A percentile compares a stretch with the other conserved stretches of the same genome.
Evolutionary conservation across 2,797 vertebrate species (phyloP).

Genomic region (Momotus momota): DNA sequence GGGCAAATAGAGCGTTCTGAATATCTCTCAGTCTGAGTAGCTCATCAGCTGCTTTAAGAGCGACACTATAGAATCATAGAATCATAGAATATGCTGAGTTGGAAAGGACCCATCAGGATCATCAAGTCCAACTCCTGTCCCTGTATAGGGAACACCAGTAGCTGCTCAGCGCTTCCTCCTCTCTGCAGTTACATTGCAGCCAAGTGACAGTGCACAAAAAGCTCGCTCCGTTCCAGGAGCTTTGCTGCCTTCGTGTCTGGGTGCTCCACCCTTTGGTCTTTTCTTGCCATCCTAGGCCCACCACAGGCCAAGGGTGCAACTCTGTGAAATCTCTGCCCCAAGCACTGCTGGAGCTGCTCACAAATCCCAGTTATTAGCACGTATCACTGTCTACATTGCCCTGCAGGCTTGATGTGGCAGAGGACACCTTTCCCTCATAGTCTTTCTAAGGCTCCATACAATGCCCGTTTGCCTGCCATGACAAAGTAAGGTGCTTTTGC

Average conservation of each 20-base stretch:
- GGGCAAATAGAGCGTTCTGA: background rate
- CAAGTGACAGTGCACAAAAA: background rate
- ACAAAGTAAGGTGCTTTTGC: background rate
- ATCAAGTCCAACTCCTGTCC: too few relatives aligned
- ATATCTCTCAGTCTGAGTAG: background rate
- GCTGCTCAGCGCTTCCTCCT: background rate
- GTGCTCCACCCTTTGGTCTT: background rate
- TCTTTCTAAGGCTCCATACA: background rate
- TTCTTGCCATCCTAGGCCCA: background rate
- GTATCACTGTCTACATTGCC: background rate
- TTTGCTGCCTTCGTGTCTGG: background rate
- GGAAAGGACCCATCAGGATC: too few relatives aligned
- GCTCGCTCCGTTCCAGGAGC: background rate
- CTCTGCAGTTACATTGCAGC: background rate
- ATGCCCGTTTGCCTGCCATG: fast-evolving
- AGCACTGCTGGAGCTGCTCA: background rate
- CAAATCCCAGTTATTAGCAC: background rate
- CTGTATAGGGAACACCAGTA: background rate
- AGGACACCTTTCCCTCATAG: background rate
- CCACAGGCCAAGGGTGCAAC: background rate
- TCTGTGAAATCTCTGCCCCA: background rate
- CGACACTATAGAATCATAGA: too few relatives aligned
- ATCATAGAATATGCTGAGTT: too few relatives aligned
- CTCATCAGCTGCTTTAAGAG: background rate
- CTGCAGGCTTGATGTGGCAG: background rate